A percentile compares a stretch with the other conserved stretches of the same genome.
Evolutionary conservation across 2,113 vertebrate species (phyloP).

Genomic region (Rhodinocichla rosea): DNA sequence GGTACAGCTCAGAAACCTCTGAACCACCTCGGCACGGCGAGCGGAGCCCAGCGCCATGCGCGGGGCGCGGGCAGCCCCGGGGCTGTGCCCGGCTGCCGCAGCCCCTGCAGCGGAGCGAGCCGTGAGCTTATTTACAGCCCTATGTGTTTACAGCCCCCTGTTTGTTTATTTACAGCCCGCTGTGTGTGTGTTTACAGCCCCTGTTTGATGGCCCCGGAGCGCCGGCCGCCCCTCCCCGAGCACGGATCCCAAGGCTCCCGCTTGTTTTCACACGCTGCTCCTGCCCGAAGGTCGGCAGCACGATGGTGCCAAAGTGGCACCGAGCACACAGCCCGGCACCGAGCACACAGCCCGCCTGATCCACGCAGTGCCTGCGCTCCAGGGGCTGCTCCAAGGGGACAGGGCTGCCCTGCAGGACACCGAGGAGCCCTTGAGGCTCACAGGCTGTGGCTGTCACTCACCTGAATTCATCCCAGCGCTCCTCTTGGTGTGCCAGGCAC

Average conservation of each 20-base stretch:
- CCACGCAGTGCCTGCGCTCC: accelerated
- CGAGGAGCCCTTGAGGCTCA: neutral
- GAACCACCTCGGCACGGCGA: too few species aligned
- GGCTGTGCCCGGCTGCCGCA: neutral
- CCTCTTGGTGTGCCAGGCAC: neutral
- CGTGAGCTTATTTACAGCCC: too few species aligned
- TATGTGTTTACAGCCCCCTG: too few species aligned
- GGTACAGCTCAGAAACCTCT: neutral
- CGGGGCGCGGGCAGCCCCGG: too few species aligned
- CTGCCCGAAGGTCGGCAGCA: accelerated
- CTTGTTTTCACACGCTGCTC: neutral
- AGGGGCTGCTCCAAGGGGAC: neutral
- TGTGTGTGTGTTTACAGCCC: neutral
- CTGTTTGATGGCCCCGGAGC: neutral
- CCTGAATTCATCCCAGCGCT: accelerated
- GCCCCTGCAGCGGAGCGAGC: neutral
- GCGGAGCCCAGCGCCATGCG: too few species aligned
- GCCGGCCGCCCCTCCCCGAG: neutral
- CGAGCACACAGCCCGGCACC: neutral
- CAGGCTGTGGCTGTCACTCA: neutral
- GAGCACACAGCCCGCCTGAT: accelerated
- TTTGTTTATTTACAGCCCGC: too few species aligned
- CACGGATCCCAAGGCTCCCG: neutral
- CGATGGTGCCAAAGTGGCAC: accelerated
- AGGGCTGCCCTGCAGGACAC: neutral